Conservation (phyloP, 2,113 vertebrate genomes). For the Peromyscus californicus region DNA sequence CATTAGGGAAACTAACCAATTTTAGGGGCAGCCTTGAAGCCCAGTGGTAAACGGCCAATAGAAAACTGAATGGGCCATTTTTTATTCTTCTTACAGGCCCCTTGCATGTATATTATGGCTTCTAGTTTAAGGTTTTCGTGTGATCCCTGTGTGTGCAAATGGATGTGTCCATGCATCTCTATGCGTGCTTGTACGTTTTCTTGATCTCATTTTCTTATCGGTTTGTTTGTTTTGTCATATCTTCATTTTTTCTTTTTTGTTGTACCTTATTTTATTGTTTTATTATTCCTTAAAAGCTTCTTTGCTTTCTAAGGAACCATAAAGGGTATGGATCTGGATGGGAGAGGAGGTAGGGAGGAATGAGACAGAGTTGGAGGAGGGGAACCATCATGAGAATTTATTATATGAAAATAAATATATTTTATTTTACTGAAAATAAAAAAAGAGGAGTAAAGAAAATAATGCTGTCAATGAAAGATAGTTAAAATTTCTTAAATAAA, state of each 20-base stretch:
- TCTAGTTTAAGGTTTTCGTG: not conserved
- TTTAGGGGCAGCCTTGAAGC: not conserved
- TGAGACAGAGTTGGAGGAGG: fast-evolving
- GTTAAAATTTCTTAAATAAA: not conserved
- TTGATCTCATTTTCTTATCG: not conserved
- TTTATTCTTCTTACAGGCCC: not conserved
- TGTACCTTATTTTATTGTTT: not conserved
- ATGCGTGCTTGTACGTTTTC: not conserved
- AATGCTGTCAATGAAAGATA: not conserved
- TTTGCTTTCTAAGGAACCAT: not conserved
- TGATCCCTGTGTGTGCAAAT: not conserved
- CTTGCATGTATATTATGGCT: not conserved
- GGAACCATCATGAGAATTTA: not conserved
- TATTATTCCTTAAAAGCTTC: not conserved
- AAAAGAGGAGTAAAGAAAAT: not conserved
- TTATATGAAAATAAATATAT: not conserved
- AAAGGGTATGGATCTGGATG: not conserved
- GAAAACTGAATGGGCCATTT: not conserved
- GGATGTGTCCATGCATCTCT: not conserved
- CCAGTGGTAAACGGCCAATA: not conserved
- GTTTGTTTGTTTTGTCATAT: not conserved
- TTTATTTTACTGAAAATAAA: not conserved
- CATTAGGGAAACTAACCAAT: not conserved
- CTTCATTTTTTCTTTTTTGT: not conserved
- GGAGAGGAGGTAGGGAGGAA: not conserved